Conservation (phyloP, 2,113 vertebrate species). For the Trogon melanurus region DNA sequence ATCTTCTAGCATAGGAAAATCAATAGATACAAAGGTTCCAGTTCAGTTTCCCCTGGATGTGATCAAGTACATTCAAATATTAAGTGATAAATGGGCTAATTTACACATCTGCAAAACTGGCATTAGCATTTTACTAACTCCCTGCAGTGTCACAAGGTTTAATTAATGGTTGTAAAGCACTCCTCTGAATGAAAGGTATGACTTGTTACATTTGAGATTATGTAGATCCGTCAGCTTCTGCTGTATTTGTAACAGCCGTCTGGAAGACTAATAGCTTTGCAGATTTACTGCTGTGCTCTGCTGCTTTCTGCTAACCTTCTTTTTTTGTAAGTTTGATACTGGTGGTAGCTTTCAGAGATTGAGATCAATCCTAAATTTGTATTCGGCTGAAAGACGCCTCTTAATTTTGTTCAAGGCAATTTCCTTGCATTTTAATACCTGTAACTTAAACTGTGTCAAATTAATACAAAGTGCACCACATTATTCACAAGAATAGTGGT, state of each 20-base stretch:
- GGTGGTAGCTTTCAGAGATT: neutral
- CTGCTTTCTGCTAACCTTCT: constrained; percentile 5
- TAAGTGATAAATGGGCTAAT: constrained; percentile 48
- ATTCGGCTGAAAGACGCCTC: neutral
- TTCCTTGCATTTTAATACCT: neutral
- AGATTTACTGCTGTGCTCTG: constrained; percentile 37
- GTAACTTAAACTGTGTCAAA: neutral
- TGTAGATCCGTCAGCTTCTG: constrained; percentile 30
- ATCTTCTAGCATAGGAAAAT: neutral
- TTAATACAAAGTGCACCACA: neutral
- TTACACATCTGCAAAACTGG: constrained; percentile 50
- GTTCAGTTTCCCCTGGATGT: constrained; percentile 19
- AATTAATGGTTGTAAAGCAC: constrained; percentile 48
- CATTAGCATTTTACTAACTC: constrained; percentile 47
- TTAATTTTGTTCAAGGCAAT: neutral
- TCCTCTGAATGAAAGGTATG: constrained; percentile 35
- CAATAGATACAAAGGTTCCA: constrained; percentile 15
- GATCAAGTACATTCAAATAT: constrained; percentile 33
- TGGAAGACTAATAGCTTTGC: constrained; percentile 41
- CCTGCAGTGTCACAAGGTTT: constrained; percentile 26
- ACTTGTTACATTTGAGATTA: constrained; percentile 36
- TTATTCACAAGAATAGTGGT: neutral
- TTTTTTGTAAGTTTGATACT: neutral
- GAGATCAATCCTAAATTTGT: neutral
- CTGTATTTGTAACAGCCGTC: constrained; percentile 17